Percentiles rank a stretch among this genome's conserved stretches.
Evolutionary conservation across 2,797 vertebrate genomes (phyloP).

Genomic region (Mycteria americana): DNA sequence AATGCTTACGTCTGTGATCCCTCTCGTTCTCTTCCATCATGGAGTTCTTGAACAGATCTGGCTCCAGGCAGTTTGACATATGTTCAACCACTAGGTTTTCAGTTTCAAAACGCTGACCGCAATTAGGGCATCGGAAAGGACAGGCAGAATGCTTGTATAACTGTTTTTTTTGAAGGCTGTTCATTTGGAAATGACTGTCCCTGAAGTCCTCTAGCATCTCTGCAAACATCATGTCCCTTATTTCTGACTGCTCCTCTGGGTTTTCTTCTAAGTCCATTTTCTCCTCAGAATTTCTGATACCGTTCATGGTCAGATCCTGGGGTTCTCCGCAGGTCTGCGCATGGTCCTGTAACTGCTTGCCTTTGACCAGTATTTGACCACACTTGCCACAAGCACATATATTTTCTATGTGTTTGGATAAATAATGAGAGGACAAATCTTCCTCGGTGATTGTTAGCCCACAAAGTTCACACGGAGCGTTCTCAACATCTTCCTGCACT

Average conservation of each 20-base stretch:
- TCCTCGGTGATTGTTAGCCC: constrained; percentile 86
- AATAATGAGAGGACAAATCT: constrained; percentile 91
- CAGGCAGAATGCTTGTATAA: constrained; percentile 81
- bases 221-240: constrained; percentile 81
- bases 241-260: constrained; percentile 77
- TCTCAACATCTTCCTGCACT: constrained; percentile 69
- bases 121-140: constrained; percentile 90
- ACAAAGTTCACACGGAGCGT: constrained; percentile 88
- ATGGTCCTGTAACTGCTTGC: constrained; percentile 94
- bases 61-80: constrained; percentile 88
- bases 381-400: constrained; percentile 97
- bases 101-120: constrained; percentile 88
- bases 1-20: constrained; percentile 95
- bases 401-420: constrained; percentile 94
- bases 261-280: constrained; percentile 85
- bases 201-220: constrained; percentile 81
- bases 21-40: constrained; percentile 86
- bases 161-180: constrained; percentile 76
- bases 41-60: constrained; percentile 87
- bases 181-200: constrained; percentile 75
- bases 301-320: constrained; percentile 85
- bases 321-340: constrained; percentile 93
- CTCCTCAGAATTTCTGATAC: constrained; percentile 83
- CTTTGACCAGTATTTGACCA: constrained; percentile 94
- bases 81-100: constrained; percentile 91